Percentiles rank a stretch among this genome's conserved stretches.
Conservation (phyloP, 2,113 vertebrate genomes). For the Muntiacus muntjak region DNA sequence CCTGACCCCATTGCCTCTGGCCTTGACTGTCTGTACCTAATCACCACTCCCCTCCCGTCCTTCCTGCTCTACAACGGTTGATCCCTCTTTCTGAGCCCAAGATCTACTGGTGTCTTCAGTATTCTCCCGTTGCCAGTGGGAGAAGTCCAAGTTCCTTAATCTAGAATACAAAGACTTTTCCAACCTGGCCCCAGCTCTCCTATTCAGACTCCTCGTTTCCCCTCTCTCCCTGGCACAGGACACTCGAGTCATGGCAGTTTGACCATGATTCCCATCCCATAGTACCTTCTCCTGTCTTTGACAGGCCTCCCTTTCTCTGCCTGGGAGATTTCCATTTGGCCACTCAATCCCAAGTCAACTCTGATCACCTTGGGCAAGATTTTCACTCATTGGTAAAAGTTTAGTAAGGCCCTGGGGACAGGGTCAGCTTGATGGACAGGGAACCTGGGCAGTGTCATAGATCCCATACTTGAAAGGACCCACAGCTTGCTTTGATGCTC, state of each 20-base stretch:
- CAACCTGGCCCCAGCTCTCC: neutral
- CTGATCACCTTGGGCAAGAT: neutral
- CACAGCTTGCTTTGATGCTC: neutral
- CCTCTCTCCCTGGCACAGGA: neutral
- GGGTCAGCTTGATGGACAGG: neutral
- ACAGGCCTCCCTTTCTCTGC: neutral
- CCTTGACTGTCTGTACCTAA: neutral
- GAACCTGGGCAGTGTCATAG: too few species aligned
- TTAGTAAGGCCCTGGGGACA: neutral
- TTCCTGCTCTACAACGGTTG: neutral
- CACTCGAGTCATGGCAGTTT: accelerated
- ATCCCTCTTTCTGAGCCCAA: neutral
- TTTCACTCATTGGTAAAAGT: neutral
- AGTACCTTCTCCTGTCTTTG: neutral
- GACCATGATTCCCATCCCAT: neutral
- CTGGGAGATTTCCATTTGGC: neutral
- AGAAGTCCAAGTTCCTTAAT: neutral
- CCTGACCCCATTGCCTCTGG: too few species aligned
- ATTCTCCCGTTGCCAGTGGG: accelerated
- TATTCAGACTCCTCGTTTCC: neutral
- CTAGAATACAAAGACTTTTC: neutral
- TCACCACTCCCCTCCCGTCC: accelerated
- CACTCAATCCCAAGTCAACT: neutral
- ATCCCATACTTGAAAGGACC: neutral
- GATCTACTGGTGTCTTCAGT: neutral